These are phyloP conservation scores for Eunapius fragilis DNA, from an alignment of 37 sponge, comb jelly and placozoan genomes.

Conservation along the genomic window DNA sequence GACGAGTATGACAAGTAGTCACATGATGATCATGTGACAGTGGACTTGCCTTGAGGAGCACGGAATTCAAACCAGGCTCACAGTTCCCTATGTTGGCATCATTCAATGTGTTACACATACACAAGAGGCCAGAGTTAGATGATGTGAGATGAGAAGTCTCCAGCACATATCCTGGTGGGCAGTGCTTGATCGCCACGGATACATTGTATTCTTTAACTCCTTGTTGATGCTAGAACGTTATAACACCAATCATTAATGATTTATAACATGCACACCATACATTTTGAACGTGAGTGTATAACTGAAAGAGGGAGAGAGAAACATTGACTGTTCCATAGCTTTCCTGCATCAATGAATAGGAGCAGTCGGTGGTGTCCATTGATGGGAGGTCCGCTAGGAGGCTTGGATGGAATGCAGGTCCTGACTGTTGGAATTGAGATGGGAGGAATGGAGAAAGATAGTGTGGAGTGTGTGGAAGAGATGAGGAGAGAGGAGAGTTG, in stretches of 20 bases:
- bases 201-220: not conserved
- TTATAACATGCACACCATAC: not conserved
- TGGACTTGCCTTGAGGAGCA: not conserved
- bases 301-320: not conserved
- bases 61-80: not conserved
- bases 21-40: not conserved
- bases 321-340: not conserved
- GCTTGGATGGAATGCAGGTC: not conserved
- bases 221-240: no score
- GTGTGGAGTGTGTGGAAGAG: not conserved
- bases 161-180: slow-evolving; percentile 8
- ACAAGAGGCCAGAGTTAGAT: not conserved
- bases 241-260: no score
- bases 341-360: not conserved
- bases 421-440: not conserved
- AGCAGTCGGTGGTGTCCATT: not conserved
- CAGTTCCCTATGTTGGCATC: not conserved
- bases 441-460: not conserved
- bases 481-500: not conserved
- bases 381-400: not conserved
- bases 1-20: not conserved
- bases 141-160: not conserved
- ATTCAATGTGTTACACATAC: not conserved
- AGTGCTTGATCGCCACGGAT: not conserved
- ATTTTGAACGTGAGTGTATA: not conserved